Evolutionary conservation across 2,888 invertebrate species (phyloP).

Genomic region (Synanthedon andrenaeformis): DNA sequence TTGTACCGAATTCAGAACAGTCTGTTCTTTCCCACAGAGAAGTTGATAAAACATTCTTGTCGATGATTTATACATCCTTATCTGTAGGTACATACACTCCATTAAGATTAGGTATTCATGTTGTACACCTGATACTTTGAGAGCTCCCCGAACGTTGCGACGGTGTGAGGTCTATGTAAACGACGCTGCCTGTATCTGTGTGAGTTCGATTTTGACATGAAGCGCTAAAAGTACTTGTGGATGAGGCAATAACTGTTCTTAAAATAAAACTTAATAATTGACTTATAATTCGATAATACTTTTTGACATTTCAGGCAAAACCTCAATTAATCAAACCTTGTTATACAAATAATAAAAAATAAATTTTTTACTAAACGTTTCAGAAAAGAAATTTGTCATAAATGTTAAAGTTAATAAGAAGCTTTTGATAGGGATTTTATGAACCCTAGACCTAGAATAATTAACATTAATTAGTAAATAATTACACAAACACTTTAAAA

Average conservation of each 20-base stretch:
- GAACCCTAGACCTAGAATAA: no score
- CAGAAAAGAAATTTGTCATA: no score
- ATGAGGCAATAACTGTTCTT: background rate
- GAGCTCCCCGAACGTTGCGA: conserved; percentile 12
- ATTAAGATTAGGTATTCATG: conserved; percentile 68
- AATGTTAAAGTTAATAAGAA: no score
- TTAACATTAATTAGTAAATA: no score
- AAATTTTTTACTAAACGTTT: no score
- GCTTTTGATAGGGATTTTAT: no score
- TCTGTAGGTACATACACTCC: conserved; percentile 43
- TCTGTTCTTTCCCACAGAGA: conserved; percentile 60
- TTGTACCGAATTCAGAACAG: conserved; percentile 31
- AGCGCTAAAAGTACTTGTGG: background rate
- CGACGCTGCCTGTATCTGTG: conserved; percentile 1
- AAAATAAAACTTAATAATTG: no score
- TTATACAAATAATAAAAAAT: no score
- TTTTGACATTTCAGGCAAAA: no score
- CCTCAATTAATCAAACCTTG: no score
- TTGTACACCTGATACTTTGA: conserved; percentile 61
- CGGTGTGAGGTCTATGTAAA: background rate
- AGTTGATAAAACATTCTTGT: conserved; percentile 42
- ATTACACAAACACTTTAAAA: no score
- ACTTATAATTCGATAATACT: no score
- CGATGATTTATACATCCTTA: conserved; percentile 63
- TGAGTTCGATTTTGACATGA: background rate